Conservation (phyloP, 2,888 invertebrate species). For the Monochamus alternatus region DNA sequence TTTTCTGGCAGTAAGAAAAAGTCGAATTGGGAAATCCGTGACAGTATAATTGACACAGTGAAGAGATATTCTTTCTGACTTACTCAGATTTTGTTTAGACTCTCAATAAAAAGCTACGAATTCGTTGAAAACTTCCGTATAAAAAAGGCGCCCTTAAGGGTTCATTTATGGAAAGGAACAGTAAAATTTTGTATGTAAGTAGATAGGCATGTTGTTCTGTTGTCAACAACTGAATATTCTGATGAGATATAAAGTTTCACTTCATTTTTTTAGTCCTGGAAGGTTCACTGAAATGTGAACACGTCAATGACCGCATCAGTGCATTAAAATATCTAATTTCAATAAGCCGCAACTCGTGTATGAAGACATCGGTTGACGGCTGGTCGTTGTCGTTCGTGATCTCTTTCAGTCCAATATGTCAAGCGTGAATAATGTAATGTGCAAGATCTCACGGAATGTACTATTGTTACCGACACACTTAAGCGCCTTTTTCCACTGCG, state of each 20-base stretch:
- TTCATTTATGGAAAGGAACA: no score
- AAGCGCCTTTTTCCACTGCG: not conserved
- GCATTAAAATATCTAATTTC: constrained; percentile 27
- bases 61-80: no score
- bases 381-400: constrained; percentile 13
- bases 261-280: not conserved
- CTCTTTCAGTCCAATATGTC: constrained; percentile 10
- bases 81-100: no score
- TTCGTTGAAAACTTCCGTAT: no score
- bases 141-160: no score
- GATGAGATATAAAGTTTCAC: not conserved
- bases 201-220: no score
- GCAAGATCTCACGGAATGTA: constrained; percentile 6
- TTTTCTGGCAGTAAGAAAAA: no score
- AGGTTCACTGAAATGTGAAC: constrained; percentile 6
- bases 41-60: no score
- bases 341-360: constrained; percentile 14
- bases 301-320: constrained; percentile 23
- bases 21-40: no score
- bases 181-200: no score
- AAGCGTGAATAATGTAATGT: constrained; percentile 19
- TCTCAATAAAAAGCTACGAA: no score
- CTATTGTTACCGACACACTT: constrained; percentile 18
- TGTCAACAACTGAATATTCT: not conserved
- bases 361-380: not conserved